Conservation (phyloP, 2,797 vertebrate species). For the Gymnoscopelus braueri region DNA sequence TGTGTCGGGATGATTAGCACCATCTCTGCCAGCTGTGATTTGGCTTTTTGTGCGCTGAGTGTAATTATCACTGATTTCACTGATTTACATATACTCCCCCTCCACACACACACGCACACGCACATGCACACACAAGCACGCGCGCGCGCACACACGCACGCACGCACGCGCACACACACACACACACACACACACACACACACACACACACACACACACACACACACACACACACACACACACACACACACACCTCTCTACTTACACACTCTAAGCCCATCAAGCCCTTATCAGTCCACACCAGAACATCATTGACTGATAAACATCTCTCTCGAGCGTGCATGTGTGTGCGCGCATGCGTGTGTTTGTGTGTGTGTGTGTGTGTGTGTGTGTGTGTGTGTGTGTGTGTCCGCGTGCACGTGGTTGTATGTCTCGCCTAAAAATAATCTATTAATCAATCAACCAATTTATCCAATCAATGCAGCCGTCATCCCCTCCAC, state of each 20-base stretch:
- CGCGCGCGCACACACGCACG: no score
- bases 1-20: constrained; percentile 80
- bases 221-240: no score
- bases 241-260: constrained; percentile 41
- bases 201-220: no score
- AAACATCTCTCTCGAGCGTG: constrained; percentile 17
- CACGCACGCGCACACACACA: neutral
- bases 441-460: constrained; percentile 36
- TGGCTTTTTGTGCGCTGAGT: constrained; percentile 81
- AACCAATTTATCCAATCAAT: constrained; percentile 14
- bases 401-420: no score
- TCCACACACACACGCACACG: no score
- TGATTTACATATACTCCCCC: constrained; percentile 76
- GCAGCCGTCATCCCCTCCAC: neutral
- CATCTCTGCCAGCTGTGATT: constrained; percentile 81
- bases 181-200: no score
- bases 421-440: neutral
- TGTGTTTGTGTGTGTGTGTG: constrained; percentile 18
- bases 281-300: constrained; percentile 46
- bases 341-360: constrained; percentile 21
- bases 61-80: constrained; percentile 84
- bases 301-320: constrained; percentile 25
- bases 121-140: no score
- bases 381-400: neutral
- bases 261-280: constrained; percentile 76